Evolutionary conservation across 2,888 invertebrate species (phyloP), one percentile per base, ranked within the genome.

Genomic region (Stenurella melanura): DNA sequence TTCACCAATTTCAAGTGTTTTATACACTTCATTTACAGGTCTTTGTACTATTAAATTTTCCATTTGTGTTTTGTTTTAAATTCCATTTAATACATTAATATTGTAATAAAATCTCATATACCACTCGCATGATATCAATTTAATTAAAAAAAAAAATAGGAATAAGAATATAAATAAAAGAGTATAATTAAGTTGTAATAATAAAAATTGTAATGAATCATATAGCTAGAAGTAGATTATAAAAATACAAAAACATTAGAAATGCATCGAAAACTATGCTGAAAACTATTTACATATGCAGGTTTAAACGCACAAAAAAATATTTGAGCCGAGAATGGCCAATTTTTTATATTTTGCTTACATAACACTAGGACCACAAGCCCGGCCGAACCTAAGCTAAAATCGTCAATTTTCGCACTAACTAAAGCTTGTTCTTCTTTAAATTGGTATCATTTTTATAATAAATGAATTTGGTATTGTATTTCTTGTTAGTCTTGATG

Each of bases 381-480:
- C 56, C 68, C 68, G 68, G 68, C 57, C 68, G 68, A 57, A 30
- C 68, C 68, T 68, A 68, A 68, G 57, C 68, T 68, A 68, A 30
- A 56, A 12, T 57, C 57, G 57, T 56, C 68, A 68, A 30, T 57
- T 68, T 68, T 68, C 68, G 68, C 12, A 30, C 68, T 68, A 57
- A 1, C 56, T 68, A 68, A 50, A 12, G n/a, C n/a, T 56, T 54
- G 9, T 56, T 30, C 30, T 19, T 7, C 50, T 57, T 10, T 68
- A 12, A 54, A 18, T 18, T 12, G 67, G n/a, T 68, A 19, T 34
- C 7, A 42, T 66, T 15, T 19, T 42, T 5, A n/a, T 57, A 26
- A n/a, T 26, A 57, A 15, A 57, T 66, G 30, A 57, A 67, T 67
- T 54, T 68, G 3, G 34, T 68, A 34, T n/a, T 66, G 9, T 50